Base-by-base conservation (phyloP, 2,113 vertebrate species). In the Spheniscus mendiculus region DNA sequence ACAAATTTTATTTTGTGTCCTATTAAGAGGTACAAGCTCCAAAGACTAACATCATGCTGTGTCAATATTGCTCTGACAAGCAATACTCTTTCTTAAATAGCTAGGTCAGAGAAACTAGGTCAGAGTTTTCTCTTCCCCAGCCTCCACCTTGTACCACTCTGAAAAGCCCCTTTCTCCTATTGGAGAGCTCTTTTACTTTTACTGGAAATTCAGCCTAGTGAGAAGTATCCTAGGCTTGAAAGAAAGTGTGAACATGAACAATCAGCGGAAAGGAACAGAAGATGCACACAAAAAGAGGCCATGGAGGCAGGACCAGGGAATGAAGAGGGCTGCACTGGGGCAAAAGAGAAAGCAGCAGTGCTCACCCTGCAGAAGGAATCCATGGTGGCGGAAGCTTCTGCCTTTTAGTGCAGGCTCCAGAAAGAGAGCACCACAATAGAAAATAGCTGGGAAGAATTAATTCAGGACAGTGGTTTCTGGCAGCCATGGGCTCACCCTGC, bases 61-160 rank as follows among this genome's bases (percentile, higher is more conserved):
- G 86, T 50, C 2, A 1, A 56, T 74, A 50, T 10, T n/a, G 21
- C 45, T 83, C 32, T 63, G 55, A 82, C 59, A 79, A 92, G 69
- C 19, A 74, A 47, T 44, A 78, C 30, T 63, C 32, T 65, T 93
- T 69, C 62, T 73, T 67, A 84, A 87, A 87, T 67, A 84, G 81
- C 47, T 89, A 65, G 88, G 88, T 86, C 88, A 90, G 42, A 84
- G 47, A 91, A 96, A 94, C 76, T 74, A 91, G 94, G 80, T 87
- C 72, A 91, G 65, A 79, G 19, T 34, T 92, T 92, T 88, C 62
- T 89, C 74, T 92, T 50, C 12, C 27, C 10, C 10, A 74, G 20
- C 27, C 44, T 66, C 19, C 20, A 82, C 42, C n/a, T 59, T 84
- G 45, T 36, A 70, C 17, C 29, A 13, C 12, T 44, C 20, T 74